Evolutionary conservation across 2,113 vertebrate genomes (phyloP), one percentile per base, ranked within the genome.

Genomic region (Osmerus eperlanus): DNA sequence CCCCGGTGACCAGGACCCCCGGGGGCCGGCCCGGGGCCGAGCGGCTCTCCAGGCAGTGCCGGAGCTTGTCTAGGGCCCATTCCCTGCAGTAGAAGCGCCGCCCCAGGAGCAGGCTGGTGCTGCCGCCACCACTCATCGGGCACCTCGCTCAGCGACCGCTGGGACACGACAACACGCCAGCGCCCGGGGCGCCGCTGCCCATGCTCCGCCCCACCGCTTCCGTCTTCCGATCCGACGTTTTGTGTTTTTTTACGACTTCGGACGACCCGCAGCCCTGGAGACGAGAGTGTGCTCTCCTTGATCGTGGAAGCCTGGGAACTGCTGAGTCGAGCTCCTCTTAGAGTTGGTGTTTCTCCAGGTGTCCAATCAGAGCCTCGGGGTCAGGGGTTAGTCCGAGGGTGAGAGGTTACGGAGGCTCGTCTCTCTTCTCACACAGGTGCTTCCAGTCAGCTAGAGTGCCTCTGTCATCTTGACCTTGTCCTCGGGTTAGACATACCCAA

Each of bases 51-150:
- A 94, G 83, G 74, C 87, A 90, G 78, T 76, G 87, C 36, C 85
- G 84, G 69, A 94, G 78, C 84, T 93, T 93, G 23, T 90, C 91
- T 78, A 94, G 87, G 66, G 92, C 93, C 93, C 94, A 94, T 87
- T 94, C 92, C 63, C 94, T 91, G 79, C 94, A 92, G 78, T 89
- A 89, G 86, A 94, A 94, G 28, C 78, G 78, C 29, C 87, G 90
- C 72, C 92, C 93, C 85, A 15, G 88, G 60, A 92, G 88, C 72
- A 86, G 82, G 79, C 92, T 92, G 71, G 79, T 72, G 68, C 83
- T 73, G 61, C 70, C 71, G 18, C 76, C 32, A 62, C 66, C 70
- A 70, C 88, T 93, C 90, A 90, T 90, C 86, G 75, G 70, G 65
- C 65, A 73, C 79, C 19, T 71, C 65, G 61, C 19, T 71, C 65